phyloP scores from a whole-genome alignment of 2,113 vertebrate genomes.

The Sminthopsis crassicaudata region DNA sequence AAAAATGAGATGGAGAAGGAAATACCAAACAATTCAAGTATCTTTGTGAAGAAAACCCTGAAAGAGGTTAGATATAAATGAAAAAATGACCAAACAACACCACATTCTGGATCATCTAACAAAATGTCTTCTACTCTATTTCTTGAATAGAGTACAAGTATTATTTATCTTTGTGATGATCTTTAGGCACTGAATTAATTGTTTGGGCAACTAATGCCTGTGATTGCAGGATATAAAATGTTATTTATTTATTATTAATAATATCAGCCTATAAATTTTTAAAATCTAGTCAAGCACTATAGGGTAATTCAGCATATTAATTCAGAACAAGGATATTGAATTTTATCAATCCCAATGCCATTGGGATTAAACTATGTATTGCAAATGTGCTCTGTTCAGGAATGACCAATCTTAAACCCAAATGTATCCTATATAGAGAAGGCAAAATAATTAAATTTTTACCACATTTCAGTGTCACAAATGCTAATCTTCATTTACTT shows the following conservation, averaged over 20 bases:
- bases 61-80: neutral
- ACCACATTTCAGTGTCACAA: constrained; percentile 69
- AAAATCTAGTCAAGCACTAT: constrained; percentile 51
- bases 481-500: constrained; percentile 66
- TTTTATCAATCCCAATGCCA: constrained; percentile 33
- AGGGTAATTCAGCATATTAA: constrained; percentile 47
- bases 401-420: constrained; percentile 69
- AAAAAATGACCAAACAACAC: neutral
- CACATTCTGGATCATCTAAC: neutral
- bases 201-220: constrained; percentile 7
- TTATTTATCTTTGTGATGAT: neutral
- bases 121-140: neutral
- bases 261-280: neutral
- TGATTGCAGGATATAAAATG: constrained; percentile 34
- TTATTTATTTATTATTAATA: constrained; percentile 40
- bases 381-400: constrained; percentile 68
- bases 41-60: neutral
- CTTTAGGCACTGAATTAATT: neutral
- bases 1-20: neutral
- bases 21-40: neutral
- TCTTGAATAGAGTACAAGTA: neutral
- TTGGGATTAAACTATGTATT: constrained; percentile 70
- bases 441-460: constrained; percentile 67
- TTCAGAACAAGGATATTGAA: constrained; percentile 53
- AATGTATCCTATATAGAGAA: constrained; percentile 65